phyloP scores from a whole-genome alignment of 2,797 vertebrate genomes.

The Micrastur ruficollis region DNA sequence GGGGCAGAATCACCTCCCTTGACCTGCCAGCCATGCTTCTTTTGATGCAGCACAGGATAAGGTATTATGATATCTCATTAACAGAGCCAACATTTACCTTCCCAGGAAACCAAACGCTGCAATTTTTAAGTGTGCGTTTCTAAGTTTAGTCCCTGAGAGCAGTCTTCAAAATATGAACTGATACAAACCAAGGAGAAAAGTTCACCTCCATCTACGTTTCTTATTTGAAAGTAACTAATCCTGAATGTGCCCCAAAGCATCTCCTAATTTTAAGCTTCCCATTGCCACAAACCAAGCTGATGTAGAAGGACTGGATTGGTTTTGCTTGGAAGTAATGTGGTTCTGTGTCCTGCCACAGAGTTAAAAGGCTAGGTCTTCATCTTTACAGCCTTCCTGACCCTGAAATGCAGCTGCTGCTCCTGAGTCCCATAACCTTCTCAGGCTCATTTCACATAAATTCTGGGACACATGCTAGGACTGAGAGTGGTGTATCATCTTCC shows the following conservation, averaged over 20 bases:
- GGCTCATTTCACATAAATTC: background rate
- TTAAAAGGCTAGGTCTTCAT: background rate
- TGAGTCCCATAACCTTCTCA: background rate
- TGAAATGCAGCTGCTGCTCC: background rate
- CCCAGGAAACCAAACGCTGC: background rate
- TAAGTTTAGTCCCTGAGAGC: background rate
- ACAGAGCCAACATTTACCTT: background rate
- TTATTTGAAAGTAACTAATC: background rate
- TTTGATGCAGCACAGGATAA: background rate
- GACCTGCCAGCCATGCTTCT: background rate
- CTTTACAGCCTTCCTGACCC: background rate
- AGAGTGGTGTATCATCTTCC: background rate
- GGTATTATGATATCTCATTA: background rate
- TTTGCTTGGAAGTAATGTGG: background rate
- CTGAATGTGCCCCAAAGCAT: background rate
- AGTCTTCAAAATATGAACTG: background rate
- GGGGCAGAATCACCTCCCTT: background rate
- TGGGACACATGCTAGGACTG: background rate
- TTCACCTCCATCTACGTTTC: background rate
- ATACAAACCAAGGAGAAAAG: background rate
- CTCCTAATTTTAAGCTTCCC: background rate
- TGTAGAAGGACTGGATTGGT: background rate
- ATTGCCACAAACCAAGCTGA: background rate
- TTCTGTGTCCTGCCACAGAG: background rate
- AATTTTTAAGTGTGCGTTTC: background rate